A percentile compares a stretch with the other conserved stretches of the same genome.
Conservation (phyloP, 2,888 invertebrate genomes). For the Drosophila trichaetosa region DNA sequence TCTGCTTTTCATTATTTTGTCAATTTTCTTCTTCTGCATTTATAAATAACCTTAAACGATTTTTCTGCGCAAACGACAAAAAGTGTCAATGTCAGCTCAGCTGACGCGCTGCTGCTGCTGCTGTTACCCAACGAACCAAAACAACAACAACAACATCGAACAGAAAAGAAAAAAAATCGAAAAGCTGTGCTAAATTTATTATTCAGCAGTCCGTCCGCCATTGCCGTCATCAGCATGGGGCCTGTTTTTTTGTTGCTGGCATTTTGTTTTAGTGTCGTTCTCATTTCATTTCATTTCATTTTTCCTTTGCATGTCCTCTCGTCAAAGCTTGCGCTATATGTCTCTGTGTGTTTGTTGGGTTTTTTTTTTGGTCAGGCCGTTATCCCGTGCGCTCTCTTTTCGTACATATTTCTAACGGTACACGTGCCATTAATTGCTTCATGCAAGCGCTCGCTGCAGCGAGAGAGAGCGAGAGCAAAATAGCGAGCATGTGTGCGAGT, state of each 20-base stretch:
- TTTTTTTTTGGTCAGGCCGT: constrained; percentile 13
- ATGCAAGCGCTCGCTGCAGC: constrained; percentile 28
- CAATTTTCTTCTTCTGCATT: constrained; percentile 35
- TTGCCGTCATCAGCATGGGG: constrained; percentile 42
- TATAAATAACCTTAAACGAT: constrained; percentile 76
- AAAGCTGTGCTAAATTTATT: constrained; percentile 78
- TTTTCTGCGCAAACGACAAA: constrained; percentile 61
- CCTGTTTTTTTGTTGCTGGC: constrained; percentile 21
- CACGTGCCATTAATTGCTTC: constrained; percentile 72
- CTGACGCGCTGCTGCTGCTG: constrained; percentile 53
- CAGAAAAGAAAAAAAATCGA: constrained; percentile 62
- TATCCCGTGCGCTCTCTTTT: constrained; percentile 26
- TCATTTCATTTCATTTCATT: constrained; percentile 27
- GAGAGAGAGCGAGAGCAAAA: not conserved
- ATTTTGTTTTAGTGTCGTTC: constrained; percentile 35
- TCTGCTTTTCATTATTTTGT: constrained; percentile 17
- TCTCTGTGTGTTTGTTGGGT: not conserved
- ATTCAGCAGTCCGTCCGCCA: constrained; percentile 62
- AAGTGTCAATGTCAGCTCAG: constrained; percentile 80
- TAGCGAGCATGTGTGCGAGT: not conserved
- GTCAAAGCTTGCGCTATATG: constrained; percentile 3
- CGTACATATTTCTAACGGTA: constrained; percentile 48
- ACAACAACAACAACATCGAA: constrained; percentile 19
- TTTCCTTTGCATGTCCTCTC: constrained; percentile 19
- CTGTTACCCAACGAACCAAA: constrained; percentile 47